phyloP scores from a whole-genome alignment of 2,797 vertebrate genomes.

The Agapornis canus region DNA sequence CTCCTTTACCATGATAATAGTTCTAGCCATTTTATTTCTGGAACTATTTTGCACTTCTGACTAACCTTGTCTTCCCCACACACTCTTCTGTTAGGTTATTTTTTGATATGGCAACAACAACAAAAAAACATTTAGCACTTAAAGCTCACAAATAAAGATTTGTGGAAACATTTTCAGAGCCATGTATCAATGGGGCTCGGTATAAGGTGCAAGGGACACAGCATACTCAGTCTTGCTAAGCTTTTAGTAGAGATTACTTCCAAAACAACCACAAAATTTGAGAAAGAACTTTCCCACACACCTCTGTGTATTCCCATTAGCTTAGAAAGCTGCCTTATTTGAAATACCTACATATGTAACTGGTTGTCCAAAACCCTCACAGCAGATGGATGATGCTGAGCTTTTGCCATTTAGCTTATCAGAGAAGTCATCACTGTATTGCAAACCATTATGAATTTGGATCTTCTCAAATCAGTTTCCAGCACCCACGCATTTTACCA shows the following conservation, averaged over 20 bases:
- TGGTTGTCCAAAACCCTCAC: background rate
- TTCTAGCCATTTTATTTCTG: background rate
- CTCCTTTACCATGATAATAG: background rate
- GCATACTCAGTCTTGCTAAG: background rate
- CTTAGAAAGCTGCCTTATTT: background rate
- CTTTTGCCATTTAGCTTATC: background rate
- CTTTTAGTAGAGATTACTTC: background rate
- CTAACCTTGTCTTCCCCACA: background rate
- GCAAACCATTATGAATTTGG: background rate
- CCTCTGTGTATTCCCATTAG: background rate
- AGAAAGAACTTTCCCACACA: background rate
- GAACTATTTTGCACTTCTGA: background rate
- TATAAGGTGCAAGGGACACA: background rate
- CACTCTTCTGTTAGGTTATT: background rate
- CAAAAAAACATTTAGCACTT: background rate
- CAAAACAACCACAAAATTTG: background rate
- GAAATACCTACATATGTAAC: background rate
- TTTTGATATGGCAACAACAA: background rate
- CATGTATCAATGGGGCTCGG: accelerated
- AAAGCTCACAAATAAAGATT: background rate
- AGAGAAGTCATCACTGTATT: background rate
- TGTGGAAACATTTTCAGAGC: background rate
- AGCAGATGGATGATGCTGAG: background rate
- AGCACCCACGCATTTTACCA: background rate
- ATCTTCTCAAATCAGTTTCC: background rate